Evolutionary conservation across 1,140 invertebrate genomes (phyloP), one percentile per base, ranked within the genome.

Genomic region (Heliconius eleuchia): DNA sequence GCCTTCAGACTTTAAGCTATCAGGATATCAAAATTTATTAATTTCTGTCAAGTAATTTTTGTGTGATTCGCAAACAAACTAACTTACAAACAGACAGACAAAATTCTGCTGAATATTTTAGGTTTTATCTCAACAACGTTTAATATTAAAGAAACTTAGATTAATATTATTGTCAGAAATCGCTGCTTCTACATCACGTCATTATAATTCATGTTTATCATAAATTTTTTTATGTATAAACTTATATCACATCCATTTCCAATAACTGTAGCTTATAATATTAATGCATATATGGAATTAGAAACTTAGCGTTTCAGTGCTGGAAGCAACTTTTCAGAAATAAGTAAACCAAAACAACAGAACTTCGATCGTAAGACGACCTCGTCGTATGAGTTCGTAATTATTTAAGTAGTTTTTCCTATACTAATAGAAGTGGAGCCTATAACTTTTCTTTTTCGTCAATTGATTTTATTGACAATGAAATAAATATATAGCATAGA

Each of bases 351-450:
- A 79, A 81, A 82, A 86, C 82, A 88, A 86, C 86, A 83, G 79
- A 88, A 87, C 80, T 86, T 86, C 83, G 75, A 83, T 83, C 77
- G 83, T 82, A 52, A 79, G 42, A 76, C 39, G 60, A 83, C 78
- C 82, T 79, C 77, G 81, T 85, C 83, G 85, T 84, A 78, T 87
- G 60, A 66, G 60, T 66, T 66, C 74, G 73, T 87, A 87, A 87
- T 89, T 87, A 87, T 80, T 76, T 42, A 80, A 66, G 60, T 66
- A 66, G 27, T 66, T 66, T 66, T 66, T 66, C 27, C 60, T 66
- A 66, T 30, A 30, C 60, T n/a, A 66, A 66, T 66, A 66, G 0
- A 66, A 66, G 60, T 13, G 23, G 13, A 27, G 27, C 60, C 27
- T 66, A 66, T n/a, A 66, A 66, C 60, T 66, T 66, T 66, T 66